These are phyloP conservation scores for Bactericera cockerelli DNA, from an alignment of 1,140 invertebrate genomes.

Conservation along the genomic window DNA sequence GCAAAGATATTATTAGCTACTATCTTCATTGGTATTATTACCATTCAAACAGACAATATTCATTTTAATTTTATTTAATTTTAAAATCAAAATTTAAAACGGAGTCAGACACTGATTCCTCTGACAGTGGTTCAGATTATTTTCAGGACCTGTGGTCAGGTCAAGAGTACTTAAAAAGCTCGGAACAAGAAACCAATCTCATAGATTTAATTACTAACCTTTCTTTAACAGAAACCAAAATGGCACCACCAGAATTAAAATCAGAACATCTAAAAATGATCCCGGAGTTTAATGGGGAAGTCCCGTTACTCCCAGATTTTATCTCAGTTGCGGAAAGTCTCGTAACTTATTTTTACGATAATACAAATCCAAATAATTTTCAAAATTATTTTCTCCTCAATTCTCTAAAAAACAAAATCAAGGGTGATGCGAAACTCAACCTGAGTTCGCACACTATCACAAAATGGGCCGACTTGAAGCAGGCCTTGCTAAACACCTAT, in stretches of 20 bases:
- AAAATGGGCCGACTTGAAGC: neutral
- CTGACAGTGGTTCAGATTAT: too few species aligned
- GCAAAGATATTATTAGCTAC: too few species aligned
- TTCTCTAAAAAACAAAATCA: neutral
- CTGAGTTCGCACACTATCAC: neutral
- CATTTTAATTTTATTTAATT: too few species aligned
- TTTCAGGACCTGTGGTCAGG: too few species aligned
- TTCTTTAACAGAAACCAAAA: neutral
- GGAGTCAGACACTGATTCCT: too few species aligned
- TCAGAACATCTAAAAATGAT: neutral
- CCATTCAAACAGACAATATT: too few species aligned
- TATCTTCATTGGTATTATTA: too few species aligned
- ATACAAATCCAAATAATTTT: neutral
- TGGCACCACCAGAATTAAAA: neutral
- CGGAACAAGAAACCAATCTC: too few species aligned
- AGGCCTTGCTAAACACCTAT: neutral
- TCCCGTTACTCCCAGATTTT: constrained; percentile 24
- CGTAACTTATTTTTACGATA: neutral
- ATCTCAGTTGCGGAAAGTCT: neutral
- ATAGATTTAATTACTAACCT: too few species aligned
- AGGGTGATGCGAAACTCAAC: neutral
- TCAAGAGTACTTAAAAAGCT: too few species aligned
- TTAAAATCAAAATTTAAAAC: too few species aligned
- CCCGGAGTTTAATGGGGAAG: neutral
- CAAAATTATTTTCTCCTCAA: neutral